Evolutionary conservation across 2,888 invertebrate genomes (phyloP).

Genomic region (Papilio gigon): DNA sequence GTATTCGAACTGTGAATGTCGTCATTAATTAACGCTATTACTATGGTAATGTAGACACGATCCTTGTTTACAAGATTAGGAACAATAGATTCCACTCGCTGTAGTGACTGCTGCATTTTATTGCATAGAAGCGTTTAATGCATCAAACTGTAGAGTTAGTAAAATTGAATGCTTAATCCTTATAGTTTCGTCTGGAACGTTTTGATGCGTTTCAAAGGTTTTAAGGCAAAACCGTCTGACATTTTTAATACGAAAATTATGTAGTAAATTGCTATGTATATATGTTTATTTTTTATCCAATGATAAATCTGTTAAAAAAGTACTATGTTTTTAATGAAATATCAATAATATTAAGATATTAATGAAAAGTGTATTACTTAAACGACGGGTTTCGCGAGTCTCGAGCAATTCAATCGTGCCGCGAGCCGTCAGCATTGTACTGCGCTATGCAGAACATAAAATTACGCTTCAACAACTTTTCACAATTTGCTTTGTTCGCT

Average conservation of each 20-base stretch:
- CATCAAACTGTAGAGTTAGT: not conserved
- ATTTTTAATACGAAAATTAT: too few relatives aligned
- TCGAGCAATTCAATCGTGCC: slow-evolving; percentile 29
- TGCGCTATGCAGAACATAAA: slow-evolving; percentile 38
- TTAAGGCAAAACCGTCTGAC: not conserved
- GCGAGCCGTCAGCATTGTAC: slow-evolving; percentile 18
- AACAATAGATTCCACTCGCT: slow-evolving; percentile 5
- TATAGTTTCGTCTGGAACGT: too few relatives aligned
- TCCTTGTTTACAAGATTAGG: slow-evolving; percentile 19
- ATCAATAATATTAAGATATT: not conserved
- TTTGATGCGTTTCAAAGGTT: not conserved
- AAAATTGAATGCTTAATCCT: too few relatives aligned
- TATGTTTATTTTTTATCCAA: too few relatives aligned
- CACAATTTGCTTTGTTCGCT: slow-evolving; percentile 39
- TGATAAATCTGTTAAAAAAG: too few relatives aligned
- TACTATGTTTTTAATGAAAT: not conserved
- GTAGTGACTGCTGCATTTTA: not conserved
- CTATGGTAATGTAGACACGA: slow-evolving; percentile 25
- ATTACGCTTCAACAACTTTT: slow-evolving; percentile 38
- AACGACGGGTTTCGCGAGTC: slow-evolving; percentile 12
- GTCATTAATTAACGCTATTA: slow-evolving; percentile 18
- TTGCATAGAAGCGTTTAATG: not conserved
- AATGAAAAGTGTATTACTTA: slow-evolving; percentile 8
- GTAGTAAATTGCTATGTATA: too few relatives aligned
- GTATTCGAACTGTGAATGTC: slow-evolving; percentile 1